These are phyloP conservation scores for Cryptoprocta ferox DNA, from an alignment of 2,797 vertebrate genomes.

Conservation along the genomic window DNA sequence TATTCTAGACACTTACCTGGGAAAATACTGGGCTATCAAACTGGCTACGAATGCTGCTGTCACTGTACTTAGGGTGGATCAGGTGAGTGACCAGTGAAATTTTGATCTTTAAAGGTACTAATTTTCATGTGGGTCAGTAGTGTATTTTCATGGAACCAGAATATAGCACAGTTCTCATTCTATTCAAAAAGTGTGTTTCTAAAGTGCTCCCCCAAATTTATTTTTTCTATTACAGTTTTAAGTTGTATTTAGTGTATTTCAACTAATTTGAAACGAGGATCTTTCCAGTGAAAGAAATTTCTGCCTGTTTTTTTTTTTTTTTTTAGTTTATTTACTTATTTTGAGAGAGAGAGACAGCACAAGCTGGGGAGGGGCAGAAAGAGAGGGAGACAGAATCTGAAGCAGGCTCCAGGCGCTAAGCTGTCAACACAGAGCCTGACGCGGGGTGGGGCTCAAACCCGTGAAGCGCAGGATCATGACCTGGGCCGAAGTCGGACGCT, in stretches of 20 bases:
- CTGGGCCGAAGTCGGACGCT: too few relatives aligned
- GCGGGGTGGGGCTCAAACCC: too few relatives aligned
- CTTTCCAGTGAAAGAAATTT: not conserved
- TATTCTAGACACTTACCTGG: slow-evolving; percentile 94
- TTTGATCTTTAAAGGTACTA: not conserved
- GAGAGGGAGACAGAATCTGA: too few relatives aligned
- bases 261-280: not conserved
- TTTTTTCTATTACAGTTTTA: not conserved
- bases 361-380: too few relatives aligned
- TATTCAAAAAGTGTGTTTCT: not conserved
- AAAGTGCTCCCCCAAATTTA: not conserved
- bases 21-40: slow-evolving; percentile 97
- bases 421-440: too few relatives aligned
- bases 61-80: slow-evolving; percentile 97
- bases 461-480: too few relatives aligned
- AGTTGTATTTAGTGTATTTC: not conserved
- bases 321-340: too few relatives aligned
- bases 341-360: too few relatives aligned
- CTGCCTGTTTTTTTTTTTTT: not conserved
- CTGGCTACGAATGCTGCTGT: slow-evolving; percentile 97
- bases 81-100: slow-evolving; percentile 88
- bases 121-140: not conserved
- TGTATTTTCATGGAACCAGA: slow-evolving; percentile 30
- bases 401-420: too few relatives aligned
- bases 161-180: not conserved